Base-by-base conservation (phyloP, 92 coral and sea anemone species). In the Anthopleura xanthogrammica region DNA sequence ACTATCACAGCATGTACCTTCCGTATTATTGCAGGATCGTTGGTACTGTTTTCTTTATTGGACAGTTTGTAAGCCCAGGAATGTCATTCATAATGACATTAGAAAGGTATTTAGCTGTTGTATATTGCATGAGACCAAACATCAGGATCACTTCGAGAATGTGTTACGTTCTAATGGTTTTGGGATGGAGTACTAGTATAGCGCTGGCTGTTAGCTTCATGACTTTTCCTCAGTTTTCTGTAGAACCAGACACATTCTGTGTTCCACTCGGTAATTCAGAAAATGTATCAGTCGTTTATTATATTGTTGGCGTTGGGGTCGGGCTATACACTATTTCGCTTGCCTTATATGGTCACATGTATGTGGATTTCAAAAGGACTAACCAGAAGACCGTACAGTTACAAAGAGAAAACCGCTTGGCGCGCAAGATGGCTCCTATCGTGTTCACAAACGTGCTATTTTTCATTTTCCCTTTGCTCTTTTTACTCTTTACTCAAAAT, bases 361-460 rank as follows among this genome's bases (percentile, higher is more conserved):
- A 78, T 40, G 5, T 78, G 3, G 57, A 78, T 52, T 60, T 78
- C 16, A 50, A 23, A 55, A 78, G 29, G 40, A 60, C 79, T 29
- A 29, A 29, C 36, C 36, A 29, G 36, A 29, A 29, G 36, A 29
- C 36, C 36, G 36, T 29, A 29, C 36, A 29, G 36, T 29, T 29
- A 29, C 36, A 29, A 29, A 29, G 36, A 29, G 36, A 29, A 29
- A 29, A 55, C 23, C 16, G 77, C 6, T 72, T 88, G 8, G 91
- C 88, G 36, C 77, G 60, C 54, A 76, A 70, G 17, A 83, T 88
- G 60, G 78, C 77, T 0, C 10, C 79, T 16, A 72, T 88, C 4
- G 81, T 78, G 36, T 36, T 80, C 40, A 78, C 88, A 23, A 88
- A 88, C 74, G 56, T 79, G 77, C 5, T 88, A 16, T 88, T 88